Conservation (phyloP, 2,888 invertebrate species). For the Epicampocera succincta region DNA sequence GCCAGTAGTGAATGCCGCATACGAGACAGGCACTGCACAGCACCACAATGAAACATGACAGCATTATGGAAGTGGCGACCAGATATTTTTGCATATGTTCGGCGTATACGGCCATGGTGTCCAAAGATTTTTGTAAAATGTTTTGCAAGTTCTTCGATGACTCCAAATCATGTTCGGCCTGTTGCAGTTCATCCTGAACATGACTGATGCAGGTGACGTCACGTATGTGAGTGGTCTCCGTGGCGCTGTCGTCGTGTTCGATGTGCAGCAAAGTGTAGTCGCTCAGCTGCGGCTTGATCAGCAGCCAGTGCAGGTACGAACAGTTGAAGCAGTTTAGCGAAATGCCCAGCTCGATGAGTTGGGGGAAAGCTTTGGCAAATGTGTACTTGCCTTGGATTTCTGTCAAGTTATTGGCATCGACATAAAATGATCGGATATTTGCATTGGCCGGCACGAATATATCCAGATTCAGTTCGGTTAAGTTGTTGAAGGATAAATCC, state of each 20-base stretch:
- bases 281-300: constrained; percentile 76
- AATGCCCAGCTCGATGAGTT: constrained; percentile 77
- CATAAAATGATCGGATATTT: constrained; percentile 77
- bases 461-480: constrained; percentile 81
- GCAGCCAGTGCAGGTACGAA: constrained; percentile 78
- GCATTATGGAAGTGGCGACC: constrained; percentile 74
- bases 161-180: constrained; percentile 55
- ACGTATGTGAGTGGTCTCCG: constrained; percentile 79
- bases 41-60: constrained; percentile 71
- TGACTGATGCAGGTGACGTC: constrained; percentile 78
- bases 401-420: constrained; percentile 79
- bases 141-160: constrained; percentile 66
- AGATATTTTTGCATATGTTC: constrained; percentile 76
- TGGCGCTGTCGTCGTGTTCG: constrained; percentile 75
- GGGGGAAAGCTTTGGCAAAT: constrained; percentile 77
- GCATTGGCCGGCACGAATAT: constrained; percentile 79
- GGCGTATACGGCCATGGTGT: constrained; percentile 74
- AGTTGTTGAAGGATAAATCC: constrained; percentile 83
- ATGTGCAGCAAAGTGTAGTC: constrained; percentile 77
- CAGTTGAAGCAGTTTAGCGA: constrained; percentile 80
- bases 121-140: constrained; percentile 73
- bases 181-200: constrained; percentile 49
- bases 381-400: constrained; percentile 78
- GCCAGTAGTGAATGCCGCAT: constrained; percentile 70
- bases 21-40: constrained; percentile 70